phyloP scores from a whole-genome alignment of 1,140 invertebrate genomes.

The Bombus soroeensis region DNA sequence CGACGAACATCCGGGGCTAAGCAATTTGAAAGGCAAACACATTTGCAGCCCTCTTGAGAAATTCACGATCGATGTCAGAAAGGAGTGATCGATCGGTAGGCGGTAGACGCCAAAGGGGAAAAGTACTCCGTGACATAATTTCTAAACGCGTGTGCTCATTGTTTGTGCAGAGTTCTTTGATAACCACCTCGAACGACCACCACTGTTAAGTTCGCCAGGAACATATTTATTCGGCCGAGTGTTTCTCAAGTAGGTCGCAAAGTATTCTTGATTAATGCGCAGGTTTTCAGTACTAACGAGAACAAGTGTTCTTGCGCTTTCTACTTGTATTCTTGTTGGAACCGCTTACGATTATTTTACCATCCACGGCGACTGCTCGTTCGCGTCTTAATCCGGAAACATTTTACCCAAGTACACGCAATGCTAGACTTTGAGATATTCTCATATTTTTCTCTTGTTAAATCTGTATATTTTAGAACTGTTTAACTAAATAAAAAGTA shows the following conservation, averaged over 20 bases:
- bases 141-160: constrained; percentile 30
- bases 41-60: constrained; percentile 37
- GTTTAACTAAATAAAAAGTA: too few species aligned
- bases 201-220: neutral
- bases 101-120: neutral
- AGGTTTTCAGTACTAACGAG: constrained; percentile 26
- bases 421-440: neutral
- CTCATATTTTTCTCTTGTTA: neutral
- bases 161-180: constrained; percentile 27
- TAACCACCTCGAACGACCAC: neutral
- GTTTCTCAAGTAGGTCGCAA: constrained; percentile 54
- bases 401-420: constrained; percentile 37
- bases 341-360: too few species aligned
- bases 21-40: constrained; percentile 50
- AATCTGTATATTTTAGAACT: neutral
- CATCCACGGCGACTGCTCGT: too few species aligned
- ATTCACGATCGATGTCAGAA: constrained; percentile 38
- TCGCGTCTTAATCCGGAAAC: constrained; percentile 48
- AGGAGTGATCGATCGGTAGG: constrained; percentile 41
- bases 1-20: constrained; percentile 24
- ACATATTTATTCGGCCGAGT: constrained; percentile 24
- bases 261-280: constrained; percentile 57
- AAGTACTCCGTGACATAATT: constrained; percentile 49
- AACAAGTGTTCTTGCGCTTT: constrained; percentile 41
- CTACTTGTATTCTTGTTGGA: constrained; percentile 12